Evolutionary conservation across 1,140 invertebrate species (phyloP).

Genomic region (Phocides pigmalion): DNA sequence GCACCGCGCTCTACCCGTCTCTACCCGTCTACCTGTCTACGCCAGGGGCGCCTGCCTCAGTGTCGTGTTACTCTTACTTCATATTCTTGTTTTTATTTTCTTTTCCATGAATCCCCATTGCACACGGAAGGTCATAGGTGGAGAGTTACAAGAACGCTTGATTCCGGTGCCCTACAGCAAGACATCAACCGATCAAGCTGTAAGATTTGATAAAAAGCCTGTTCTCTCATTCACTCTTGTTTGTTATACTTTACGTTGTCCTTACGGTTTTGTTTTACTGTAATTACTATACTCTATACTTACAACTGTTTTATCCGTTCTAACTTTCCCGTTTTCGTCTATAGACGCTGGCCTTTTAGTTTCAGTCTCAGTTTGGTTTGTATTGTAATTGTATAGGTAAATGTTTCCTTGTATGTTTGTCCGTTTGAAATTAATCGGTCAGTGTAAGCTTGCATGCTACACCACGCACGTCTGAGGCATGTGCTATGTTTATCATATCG

Average conservation of each 20-base stretch:
- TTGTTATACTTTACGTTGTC: constrained; percentile 63
- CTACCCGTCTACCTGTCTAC: constrained; percentile 12
- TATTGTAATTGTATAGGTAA: constrained; percentile 25
- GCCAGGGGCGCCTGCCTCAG: constrained; percentile 46
- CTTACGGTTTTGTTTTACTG: constrained; percentile 55
- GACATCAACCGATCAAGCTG: constrained; percentile 99
- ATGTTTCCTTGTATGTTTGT: constrained; percentile 31
- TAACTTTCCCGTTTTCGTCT: constrained; percentile 50
- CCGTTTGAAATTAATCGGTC: constrained; percentile 52
- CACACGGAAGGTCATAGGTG: constrained; percentile 97
- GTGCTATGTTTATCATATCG: constrained; percentile 25
- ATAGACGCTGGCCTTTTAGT: constrained; percentile 57
- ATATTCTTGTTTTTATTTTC: constrained; percentile 83
- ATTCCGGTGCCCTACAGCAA: constrained; percentile 99
- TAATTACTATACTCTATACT: constrained; percentile 65
- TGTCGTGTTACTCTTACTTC: constrained; percentile 75
- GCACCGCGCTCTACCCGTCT: no score
- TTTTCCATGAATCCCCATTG: constrained; percentile 89
- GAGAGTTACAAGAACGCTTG: constrained; percentile 99
- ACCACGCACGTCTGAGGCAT: constrained; percentile 44
- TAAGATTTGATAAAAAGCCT: constrained; percentile 87
- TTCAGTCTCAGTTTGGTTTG: constrained; percentile 38
- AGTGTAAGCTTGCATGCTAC: constrained; percentile 55
- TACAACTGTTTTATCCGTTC: constrained; percentile 63
- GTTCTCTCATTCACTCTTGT: constrained; percentile 71